Percentiles rank a stretch among this genome's conserved stretches.
Evolutionary conservation across 2,797 vertebrate genomes (phyloP).

Genomic region (Pygocentrus nattereri): DNA sequence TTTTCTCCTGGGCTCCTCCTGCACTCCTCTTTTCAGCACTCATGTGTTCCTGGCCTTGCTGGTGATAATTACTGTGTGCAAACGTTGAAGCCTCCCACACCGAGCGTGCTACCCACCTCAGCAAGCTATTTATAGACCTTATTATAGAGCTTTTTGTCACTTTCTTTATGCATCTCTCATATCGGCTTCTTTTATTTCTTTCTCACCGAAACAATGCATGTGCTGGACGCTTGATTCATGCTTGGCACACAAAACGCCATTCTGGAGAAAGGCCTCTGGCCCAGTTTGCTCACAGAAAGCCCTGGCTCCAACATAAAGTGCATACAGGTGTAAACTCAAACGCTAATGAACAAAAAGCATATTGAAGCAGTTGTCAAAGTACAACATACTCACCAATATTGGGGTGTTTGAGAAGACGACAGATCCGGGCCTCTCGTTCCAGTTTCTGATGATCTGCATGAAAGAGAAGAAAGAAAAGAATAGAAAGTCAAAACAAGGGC

Average conservation of each 20-base stretch:
- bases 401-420: conserved; percentile 64
- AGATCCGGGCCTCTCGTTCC: conserved; percentile 63
- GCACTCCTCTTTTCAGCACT: conserved; percentile 23
- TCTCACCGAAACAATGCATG: conserved; percentile 27
- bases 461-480: conserved; percentile 15
- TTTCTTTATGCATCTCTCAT: conserved; percentile 49
- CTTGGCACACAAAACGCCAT: conserved; percentile 38
- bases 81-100: conserved; percentile 34
- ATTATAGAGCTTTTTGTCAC: conserved; percentile 41
- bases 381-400: conserved; percentile 60
- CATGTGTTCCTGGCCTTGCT: conserved; percentile 35
- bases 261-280: conserved; percentile 42
- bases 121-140: conserved; percentile 58
- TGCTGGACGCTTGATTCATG: neutral
- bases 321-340: neutral
- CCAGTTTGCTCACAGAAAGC: conserved; percentile 21
- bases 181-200: conserved; percentile 42
- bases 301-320: neutral
- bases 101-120: conserved; percentile 46
- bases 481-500: neutral
- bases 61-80: conserved; percentile 55
- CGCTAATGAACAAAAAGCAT: conserved; percentile 21
- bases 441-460: conserved; percentile 62
- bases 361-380: neutral
- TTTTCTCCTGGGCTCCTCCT: conserved; percentile 30